phyloP scores from a whole-genome alignment of 1,140 invertebrate genomes.

The Brachionus angularis region DNA sequence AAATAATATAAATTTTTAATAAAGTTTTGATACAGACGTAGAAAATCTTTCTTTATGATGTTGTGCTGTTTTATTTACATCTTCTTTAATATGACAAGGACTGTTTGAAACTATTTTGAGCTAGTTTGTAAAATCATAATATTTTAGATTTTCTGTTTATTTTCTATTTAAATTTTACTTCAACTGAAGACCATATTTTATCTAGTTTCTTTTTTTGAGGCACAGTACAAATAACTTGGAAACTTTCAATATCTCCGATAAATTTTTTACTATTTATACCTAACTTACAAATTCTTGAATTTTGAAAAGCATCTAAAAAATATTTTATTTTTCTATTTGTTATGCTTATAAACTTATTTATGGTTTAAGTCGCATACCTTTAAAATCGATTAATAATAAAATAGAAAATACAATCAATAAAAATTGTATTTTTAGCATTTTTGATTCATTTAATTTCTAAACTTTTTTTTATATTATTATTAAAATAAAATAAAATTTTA shows the following conservation, averaged over 20 bases:
- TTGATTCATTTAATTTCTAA: no score
- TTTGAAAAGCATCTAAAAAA: no score
- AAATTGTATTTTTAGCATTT: no score
- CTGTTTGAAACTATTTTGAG: neutral
- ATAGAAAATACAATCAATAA: no score
- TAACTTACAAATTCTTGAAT: neutral
- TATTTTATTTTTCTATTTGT: no score
- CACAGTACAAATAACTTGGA: neutral
- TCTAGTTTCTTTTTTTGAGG: conserved; percentile 8
- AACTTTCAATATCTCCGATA: neutral
- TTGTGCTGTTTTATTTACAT: neutral
- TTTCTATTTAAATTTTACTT: neutral
- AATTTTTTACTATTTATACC: conserved; percentile 11
- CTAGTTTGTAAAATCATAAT: neutral
- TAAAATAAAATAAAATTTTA: no score
- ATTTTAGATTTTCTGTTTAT: neutral
- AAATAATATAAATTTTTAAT: no score
- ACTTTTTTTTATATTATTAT: no score
- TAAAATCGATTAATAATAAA: no score
- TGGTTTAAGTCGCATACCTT: no score
- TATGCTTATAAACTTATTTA: no score
- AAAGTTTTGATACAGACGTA: neutral
- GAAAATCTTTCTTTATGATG: neutral
- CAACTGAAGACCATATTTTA: conserved; percentile 28
- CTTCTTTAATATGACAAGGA: conserved; percentile 4